These are phyloP conservation scores for Oryzias woworae DNA, from an alignment of 2,113 vertebrate genomes.

Conservation along the genomic window DNA sequence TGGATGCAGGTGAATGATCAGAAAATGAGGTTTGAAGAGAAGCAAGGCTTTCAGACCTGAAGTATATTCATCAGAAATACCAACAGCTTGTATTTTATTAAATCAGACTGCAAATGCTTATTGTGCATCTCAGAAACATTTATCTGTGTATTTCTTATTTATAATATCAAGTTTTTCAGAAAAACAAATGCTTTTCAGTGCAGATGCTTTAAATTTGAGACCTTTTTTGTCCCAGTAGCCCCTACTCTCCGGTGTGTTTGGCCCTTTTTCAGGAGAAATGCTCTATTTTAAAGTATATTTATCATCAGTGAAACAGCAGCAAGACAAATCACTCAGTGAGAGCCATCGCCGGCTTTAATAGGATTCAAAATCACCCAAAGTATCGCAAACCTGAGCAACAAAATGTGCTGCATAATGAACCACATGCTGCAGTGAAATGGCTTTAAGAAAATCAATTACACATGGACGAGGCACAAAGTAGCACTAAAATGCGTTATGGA, in stretches of 20 bases:
- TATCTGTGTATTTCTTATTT: background rate
- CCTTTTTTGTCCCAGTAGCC: constrained; percentile 5
- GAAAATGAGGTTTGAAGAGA: constrained; percentile 6
- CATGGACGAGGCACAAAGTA: constrained; percentile 52
- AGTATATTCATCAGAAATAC: background rate
- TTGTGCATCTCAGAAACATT: background rate
- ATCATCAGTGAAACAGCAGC: constrained; percentile 53
- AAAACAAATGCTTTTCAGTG: background rate
- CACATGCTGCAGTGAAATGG: constrained; percentile 58
- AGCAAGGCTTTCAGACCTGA: background rate
- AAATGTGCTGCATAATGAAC: constrained; percentile 67
- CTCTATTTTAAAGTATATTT: constrained; percentile 43
- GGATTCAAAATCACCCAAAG: constrained; percentile 65
- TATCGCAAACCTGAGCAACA: constrained; percentile 54
- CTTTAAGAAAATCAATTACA: constrained; percentile 72
- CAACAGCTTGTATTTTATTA: background rate
- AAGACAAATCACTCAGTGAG: constrained; percentile 60
- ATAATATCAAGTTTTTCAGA: background rate
- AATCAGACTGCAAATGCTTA: no score
- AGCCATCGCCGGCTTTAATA: constrained; percentile 51
- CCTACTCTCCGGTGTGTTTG: constrained; percentile 13
- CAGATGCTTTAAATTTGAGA: background rate
- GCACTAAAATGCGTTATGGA: constrained; percentile 54
- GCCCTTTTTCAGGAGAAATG: constrained; percentile 21
- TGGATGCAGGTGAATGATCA: constrained; percentile 8